phyloP scores from a whole-genome alignment of 2,797 vertebrate genomes.

The Glossophaga mutica region DNA sequence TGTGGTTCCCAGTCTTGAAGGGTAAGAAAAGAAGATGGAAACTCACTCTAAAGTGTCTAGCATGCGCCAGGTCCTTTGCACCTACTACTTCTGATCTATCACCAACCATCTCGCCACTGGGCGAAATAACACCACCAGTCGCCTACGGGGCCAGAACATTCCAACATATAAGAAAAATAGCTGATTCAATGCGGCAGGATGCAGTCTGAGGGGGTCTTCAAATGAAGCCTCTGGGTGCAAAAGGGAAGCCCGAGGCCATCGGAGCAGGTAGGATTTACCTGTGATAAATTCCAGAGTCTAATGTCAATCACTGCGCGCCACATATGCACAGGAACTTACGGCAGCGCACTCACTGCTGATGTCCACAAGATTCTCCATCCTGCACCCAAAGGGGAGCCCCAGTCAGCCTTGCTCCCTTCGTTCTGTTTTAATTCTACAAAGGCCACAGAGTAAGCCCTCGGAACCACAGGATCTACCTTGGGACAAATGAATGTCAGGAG shows the following conservation, averaged over 20 bases:
- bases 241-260: background rate
- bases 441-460: background rate
- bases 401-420: background rate
- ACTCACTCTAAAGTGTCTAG: background rate
- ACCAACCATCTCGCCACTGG: background rate
- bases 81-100: background rate
- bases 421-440: background rate
- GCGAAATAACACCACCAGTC: background rate
- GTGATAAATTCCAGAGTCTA: background rate
- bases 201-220: background rate
- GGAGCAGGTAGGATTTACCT: background rate
- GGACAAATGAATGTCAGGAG: background rate
- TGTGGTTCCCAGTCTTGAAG: background rate
- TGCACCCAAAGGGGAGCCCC: background rate
- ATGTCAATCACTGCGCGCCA: accelerated
- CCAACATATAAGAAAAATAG: background rate
- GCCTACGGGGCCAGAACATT: background rate
- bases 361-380: background rate
- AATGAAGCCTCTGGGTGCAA: background rate
- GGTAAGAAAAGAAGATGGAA: background rate
- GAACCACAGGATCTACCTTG: background rate
- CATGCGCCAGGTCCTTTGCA: background rate
- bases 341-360: accelerated
- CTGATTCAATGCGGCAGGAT: background rate
- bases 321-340: background rate